Base-by-base conservation (phyloP, 2,888 invertebrate genomes). In the Pterostichus madidus region DNA sequence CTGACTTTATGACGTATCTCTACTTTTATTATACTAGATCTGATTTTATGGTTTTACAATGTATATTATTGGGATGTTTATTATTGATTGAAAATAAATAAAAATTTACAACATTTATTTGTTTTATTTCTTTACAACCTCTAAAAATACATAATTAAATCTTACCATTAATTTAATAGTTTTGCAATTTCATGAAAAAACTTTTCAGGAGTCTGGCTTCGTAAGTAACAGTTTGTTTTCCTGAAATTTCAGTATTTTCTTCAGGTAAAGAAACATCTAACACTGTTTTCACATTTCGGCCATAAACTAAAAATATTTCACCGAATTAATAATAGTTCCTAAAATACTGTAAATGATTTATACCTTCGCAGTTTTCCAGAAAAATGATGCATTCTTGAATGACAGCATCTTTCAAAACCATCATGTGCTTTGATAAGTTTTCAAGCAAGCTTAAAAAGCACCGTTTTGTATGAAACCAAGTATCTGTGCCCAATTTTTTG, bases 391-490 rank as follows among this genome's bases (percentile, higher is more conserved):
- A 97, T 87, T 98, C 98, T 86, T 95, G 94, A 84, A 97, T 92
- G 35, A 97, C 96, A 31, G 95, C 93, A 90, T 98, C 98, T 88
- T 96, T 93, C 76, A 97, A 93, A 71, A 96, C 95, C 83, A 98
- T 95, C 91, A 97, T 94, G 88, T 98, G 97, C 87, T 98, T 98
- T 0, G 97, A 93, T 86, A 97, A 91, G 89, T 97, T 97, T 91
- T 98, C 97, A 83, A 97, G 93, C 86, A 98, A 93, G n/a, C 97
- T 97, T 83, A 99, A 91, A 88, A 99, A 97, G 88, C 98, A 99
- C 84, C 99, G 92, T 89, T 99, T 99, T 0, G 98, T 97, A 89
- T 99, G 99, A 89, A 97, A 96, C 99, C 99, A 99, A 2, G 99
- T 99, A 88, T 99, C 99, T 0, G 98, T 98, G 13, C 99, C 99